phyloP scores from a whole-genome alignment of 2,113 vertebrate genomes.

The Prunella fulvescens region DNA sequence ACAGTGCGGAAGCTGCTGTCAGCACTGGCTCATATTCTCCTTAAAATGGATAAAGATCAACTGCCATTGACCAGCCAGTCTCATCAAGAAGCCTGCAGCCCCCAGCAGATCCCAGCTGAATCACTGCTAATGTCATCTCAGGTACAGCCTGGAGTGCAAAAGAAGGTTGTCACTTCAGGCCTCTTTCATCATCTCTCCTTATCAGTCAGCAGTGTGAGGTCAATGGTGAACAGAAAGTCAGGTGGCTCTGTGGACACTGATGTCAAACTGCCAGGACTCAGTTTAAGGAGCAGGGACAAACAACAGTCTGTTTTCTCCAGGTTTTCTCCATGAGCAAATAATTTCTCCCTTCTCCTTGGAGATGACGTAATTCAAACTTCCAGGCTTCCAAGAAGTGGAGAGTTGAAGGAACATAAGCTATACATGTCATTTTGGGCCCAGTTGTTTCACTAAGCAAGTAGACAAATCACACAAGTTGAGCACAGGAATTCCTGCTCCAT shows the following conservation, averaged over 20 bases:
- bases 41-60: not conserved
- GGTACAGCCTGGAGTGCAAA: not conserved
- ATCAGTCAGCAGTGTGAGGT: not conserved
- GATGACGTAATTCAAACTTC: not conserved
- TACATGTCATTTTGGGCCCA: not conserved
- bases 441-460: not conserved
- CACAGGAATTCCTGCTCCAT: not conserved
- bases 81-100: not conserved
- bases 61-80: rapidly evolving
- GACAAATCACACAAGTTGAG: not conserved
- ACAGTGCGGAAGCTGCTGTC: not conserved
- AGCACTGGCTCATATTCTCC: not conserved
- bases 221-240: not conserved
- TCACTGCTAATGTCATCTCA: not conserved
- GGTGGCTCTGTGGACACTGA: rapidly evolving
- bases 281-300: not conserved
- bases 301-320: not conserved
- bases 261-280: not conserved
- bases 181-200: not conserved
- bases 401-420: not conserved
- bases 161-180: not conserved
- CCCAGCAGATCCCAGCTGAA: not conserved
- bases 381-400: not conserved
- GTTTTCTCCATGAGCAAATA: not conserved
- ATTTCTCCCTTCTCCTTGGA: not conserved